Base-by-base conservation (phyloP, 2,113 vertebrate species). In the Amphilophus citrinellus region DNA sequence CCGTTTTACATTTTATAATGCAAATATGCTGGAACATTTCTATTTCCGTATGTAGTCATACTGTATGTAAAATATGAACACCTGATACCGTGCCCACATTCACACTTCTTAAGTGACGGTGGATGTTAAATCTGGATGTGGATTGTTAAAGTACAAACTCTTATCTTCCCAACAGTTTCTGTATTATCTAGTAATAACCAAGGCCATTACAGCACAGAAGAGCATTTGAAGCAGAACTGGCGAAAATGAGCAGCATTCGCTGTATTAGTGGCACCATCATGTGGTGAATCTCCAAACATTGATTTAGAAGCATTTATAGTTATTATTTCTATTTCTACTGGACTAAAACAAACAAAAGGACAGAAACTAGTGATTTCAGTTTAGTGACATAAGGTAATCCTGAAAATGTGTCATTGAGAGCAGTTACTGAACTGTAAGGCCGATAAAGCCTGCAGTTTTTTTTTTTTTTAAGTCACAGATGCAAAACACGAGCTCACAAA, bases 221-320 rank as follows among this genome's bases (percentile, higher is more conserved):
- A 68, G 22, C 10, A 15, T 18, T 14, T 24, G 32, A 58, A n/a
- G 10, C 4, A 11, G 56, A 73, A 11, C 50, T 44, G 3, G 47
- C 20, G 3, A 24, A n/a, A 11, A 44, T 5, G 2, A 61, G n/a
- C 24, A 13, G 24, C 32, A 66, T 83, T 84, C 87, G 2, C 4
- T 3, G 73, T 80, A 77, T 20, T 22, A 76, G 76, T 88, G 81
- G 60, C 87, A 84, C 93, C 91, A 93, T 80, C 94, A 0, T 77
- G 78, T 91, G 93, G 86, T 39, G 14, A 66, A 30, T 4, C 3
- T 47, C 7, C 58, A n/a, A 79, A 79, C 63, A 66, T 42, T 18
- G 78, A 77, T 2, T 22, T 14, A 10, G 7, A 42, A 14, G 4
- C 57, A n/a, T 53, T 53, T 32, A 53, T 73, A 47, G n/a, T 53